Conservation (phyloP, 2,797 vertebrate species). For the Coluber constrictor region DNA sequence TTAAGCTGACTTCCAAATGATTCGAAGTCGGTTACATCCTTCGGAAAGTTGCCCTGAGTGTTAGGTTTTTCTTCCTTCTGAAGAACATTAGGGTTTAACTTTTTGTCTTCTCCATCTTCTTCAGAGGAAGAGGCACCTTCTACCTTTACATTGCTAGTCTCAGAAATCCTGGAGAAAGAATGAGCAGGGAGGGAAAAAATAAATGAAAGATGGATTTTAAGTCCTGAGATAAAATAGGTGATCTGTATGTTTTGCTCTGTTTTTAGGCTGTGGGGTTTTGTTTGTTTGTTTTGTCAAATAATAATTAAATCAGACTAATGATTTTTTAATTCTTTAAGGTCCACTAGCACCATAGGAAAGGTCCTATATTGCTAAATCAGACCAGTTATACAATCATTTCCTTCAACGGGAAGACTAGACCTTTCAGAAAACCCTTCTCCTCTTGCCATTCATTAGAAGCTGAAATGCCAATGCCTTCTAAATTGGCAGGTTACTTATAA, state of each 20-base stretch:
- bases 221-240: not conserved
- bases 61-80: conserved; percentile 31
- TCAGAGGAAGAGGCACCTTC: conserved; percentile 82
- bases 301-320: not conserved
- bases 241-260: not conserved
- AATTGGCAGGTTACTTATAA: not conserved
- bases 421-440: not conserved
- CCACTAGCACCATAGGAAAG: not conserved
- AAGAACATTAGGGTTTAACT: conserved; percentile 46
- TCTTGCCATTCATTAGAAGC: not conserved
- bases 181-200: too few species aligned
- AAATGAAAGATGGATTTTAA: not conserved
- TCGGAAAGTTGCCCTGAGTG: conserved; percentile 45
- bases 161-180: conserved; percentile 67
- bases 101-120: conserved; percentile 78
- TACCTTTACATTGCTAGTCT: conserved; percentile 75
- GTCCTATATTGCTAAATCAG: not conserved
- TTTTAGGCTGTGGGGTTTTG: not conserved
- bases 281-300: not conserved
- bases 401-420: too few species aligned
- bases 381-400: not conserved
- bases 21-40: conserved; percentile 30
- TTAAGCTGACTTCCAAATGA: conserved; percentile 43
- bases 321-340: not conserved
- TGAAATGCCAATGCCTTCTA: not conserved